Conservation (phyloP, 2,888 invertebrate species). For the Cyclophora albipunctata region DNA sequence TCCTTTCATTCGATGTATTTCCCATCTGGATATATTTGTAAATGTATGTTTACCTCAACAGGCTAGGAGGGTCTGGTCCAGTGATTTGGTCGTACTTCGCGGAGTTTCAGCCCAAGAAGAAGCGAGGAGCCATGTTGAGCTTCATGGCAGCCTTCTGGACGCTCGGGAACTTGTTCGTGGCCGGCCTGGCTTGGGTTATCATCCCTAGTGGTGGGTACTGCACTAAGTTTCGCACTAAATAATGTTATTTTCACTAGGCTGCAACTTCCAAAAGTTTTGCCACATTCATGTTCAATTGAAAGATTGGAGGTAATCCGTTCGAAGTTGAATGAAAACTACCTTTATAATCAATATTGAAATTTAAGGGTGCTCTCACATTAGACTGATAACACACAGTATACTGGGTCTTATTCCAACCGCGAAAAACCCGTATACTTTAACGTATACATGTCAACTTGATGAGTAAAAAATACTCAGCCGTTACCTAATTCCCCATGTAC, state of each 20-base stretch:
- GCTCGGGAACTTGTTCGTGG: slow-evolving; percentile 92
- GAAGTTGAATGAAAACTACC: neutral
- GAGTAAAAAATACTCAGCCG: neutral
- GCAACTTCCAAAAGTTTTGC: too few relatives aligned
- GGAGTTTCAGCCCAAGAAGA: slow-evolving; percentile 93
- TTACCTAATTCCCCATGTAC: too few relatives aligned
- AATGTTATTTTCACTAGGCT: too few relatives aligned
- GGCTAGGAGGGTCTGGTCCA: slow-evolving; percentile 91
- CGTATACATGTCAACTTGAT: neutral
- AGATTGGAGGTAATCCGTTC: too few relatives aligned
- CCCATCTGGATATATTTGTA: too few relatives aligned
- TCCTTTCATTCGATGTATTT: too few relatives aligned
- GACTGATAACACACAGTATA: too few relatives aligned
- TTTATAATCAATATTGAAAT: too few relatives aligned
- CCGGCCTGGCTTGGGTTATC: slow-evolving; percentile 86
- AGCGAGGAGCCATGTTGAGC: slow-evolving; percentile 93
- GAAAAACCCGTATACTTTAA: too few relatives aligned
- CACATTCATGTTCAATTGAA: too few relatives aligned
- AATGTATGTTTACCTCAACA: slow-evolving; percentile 43
- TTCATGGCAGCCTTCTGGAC: slow-evolving; percentile 98
- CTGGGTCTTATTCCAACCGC: neutral
- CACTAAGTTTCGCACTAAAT: too few relatives aligned
- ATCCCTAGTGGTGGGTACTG: slow-evolving; percentile 75
- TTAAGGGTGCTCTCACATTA: too few relatives aligned
- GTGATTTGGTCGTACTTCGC: slow-evolving; percentile 97